Evolutionary conservation across 2,888 invertebrate genomes (phyloP).

Genomic region (Molorchus minor): DNA sequence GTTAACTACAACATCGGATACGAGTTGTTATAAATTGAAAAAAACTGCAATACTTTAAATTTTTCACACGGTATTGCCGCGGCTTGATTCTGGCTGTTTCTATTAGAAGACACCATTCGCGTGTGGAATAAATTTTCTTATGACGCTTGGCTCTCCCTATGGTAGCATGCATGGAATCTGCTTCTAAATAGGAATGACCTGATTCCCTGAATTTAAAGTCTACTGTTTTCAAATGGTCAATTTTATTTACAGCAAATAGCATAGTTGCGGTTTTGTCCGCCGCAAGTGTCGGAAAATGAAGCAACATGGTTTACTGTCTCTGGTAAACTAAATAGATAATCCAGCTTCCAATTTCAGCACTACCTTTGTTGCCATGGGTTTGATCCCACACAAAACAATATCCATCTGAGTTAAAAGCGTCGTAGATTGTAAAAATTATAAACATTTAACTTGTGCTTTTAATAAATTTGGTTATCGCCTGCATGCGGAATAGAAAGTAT

Average conservation of each 20-base stretch:
- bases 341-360: conserved; percentile 39
- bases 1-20: background rate
- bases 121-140: background rate
- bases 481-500: background rate
- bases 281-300: conserved; percentile 28
- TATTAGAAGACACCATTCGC: conserved; percentile 2
- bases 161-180: conserved; percentile 24
- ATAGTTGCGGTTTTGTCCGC: conserved; percentile 18
- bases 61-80: background rate
- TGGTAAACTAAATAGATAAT: conserved; percentile 22
- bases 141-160: conserved; percentile 17
- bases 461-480: background rate
- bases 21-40: background rate
- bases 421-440: background rate
- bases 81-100: background rate
- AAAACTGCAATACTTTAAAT: background rate
- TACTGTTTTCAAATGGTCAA: conserved; percentile 12
- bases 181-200: conserved; percentile 32
- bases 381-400: conserved; percentile 29
- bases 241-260: conserved; percentile 6
- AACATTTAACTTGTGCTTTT: background rate
- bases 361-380: conserved; percentile 35
- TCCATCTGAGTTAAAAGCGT: background rate
- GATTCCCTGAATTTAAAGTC: conserved; percentile 41
- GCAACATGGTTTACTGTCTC: conserved; percentile 32